Conservation (phyloP, 1,140 invertebrate genomes). For the Drosophila biarmipes region DNA sequence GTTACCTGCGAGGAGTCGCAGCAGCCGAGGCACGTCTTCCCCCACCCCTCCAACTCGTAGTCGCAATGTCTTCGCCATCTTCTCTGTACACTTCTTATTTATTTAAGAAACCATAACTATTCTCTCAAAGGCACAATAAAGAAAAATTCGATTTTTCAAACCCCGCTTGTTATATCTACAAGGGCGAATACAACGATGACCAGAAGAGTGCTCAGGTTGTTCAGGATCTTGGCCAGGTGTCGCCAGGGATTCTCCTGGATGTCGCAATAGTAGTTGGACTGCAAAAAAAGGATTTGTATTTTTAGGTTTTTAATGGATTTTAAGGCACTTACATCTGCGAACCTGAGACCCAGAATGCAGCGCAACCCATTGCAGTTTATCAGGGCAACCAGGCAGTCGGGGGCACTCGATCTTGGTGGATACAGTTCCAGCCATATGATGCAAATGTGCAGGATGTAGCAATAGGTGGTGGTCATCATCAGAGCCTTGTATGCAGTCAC, state of each 20-base stretch:
- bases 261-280: slow-evolving; percentile 57
- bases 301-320: not conserved
- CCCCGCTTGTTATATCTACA: slow-evolving; percentile 12
- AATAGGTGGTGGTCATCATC: slow-evolving; percentile 58
- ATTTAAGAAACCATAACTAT: slow-evolving; percentile 59
- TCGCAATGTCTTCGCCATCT: slow-evolving; percentile 19
- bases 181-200: slow-evolving; percentile 44
- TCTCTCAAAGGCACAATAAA: slow-evolving; percentile 65
- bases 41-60: slow-evolving; percentile 23
- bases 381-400: slow-evolving; percentile 32
- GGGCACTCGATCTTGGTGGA: slow-evolving; percentile 58
- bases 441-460: slow-evolving; percentile 71
- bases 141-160: slow-evolving; percentile 70
- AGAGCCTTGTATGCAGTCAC: slow-evolving; percentile 64
- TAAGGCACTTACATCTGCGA: slow-evolving; percentile 58
- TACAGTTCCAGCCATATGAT: slow-evolving; percentile 72
- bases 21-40: slow-evolving; percentile 60
- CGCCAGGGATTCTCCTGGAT: slow-evolving; percentile 70
- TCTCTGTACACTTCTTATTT: slow-evolving; percentile 62
- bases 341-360: slow-evolving; percentile 55
- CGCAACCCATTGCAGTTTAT: slow-evolving; percentile 56
- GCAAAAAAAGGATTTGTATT: not conserved
- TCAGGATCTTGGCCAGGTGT: slow-evolving; percentile 69
- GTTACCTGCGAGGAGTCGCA: slow-evolving; percentile 28
- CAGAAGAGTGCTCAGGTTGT: slow-evolving; percentile 57